phyloP scores from a whole-genome alignment of 2,113 vertebrate species.

The Climacteris rufus region DNA sequence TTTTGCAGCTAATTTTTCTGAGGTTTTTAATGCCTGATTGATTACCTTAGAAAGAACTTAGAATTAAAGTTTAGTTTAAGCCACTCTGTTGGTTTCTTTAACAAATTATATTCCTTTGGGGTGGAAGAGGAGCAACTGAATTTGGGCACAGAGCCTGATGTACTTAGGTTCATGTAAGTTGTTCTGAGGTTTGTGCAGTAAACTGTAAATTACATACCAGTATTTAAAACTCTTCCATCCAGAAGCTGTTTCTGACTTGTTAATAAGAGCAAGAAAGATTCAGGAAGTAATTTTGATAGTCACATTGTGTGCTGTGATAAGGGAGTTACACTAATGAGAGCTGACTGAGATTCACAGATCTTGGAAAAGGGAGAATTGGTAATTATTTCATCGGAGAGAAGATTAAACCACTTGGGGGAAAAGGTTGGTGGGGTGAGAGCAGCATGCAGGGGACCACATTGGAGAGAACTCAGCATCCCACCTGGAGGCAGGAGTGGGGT shows the following conservation, averaged over 20 bases:
- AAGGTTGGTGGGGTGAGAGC: not conserved
- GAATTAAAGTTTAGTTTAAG: not conserved
- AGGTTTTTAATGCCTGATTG: not conserved
- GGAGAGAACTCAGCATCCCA: not conserved
- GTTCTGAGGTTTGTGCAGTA: not conserved
- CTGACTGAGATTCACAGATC: not conserved
- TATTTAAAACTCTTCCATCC: not conserved
- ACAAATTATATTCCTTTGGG: not conserved
- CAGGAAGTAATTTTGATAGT: not conserved
- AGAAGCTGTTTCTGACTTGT: not conserved
- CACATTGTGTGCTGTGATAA: not conserved
- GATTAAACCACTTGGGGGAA: not conserved
- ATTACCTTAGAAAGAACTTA: not conserved
- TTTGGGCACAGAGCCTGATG: not conserved
- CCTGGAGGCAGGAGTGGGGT: not conserved
- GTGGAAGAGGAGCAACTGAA: not conserved
- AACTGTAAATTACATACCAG: not conserved
- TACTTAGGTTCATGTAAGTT: rapidly evolving
- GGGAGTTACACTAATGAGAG: not conserved
- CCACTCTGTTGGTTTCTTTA: not conserved
- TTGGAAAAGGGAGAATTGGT: not conserved
- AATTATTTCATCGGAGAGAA: not conserved
- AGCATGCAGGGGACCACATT: rapidly evolving
- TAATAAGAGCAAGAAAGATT: not conserved
- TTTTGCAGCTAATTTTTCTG: not conserved